A percentile compares a stretch with the other conserved stretches of the same genome.
Evolutionary conservation across 1,140 invertebrate genomes (phyloP).

Genomic region (Apocrypta bakeri): DNA sequence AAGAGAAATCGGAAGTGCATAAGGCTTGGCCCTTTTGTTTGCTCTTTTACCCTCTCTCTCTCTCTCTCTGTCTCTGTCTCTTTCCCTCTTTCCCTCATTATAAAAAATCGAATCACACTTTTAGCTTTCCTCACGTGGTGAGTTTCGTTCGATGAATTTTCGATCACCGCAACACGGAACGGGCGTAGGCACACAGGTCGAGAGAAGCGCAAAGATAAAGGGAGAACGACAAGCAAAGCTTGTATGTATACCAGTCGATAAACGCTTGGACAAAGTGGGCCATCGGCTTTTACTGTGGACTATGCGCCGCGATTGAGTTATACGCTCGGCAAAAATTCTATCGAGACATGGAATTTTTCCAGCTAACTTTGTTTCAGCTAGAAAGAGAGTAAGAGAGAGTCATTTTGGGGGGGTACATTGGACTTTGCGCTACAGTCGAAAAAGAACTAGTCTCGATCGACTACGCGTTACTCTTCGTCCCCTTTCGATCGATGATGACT

Average conservation of each 20-base stretch:
- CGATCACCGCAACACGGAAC: neutral
- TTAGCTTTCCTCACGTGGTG: too few relatives aligned
- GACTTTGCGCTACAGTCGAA: too few relatives aligned
- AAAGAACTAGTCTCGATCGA: too few relatives aligned
- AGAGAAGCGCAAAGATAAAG: neutral
- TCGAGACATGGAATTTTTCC: too few relatives aligned
- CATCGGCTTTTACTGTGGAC: neutral
- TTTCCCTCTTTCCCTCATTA: too few relatives aligned
- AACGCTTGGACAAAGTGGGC: neutral
- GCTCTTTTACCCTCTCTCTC: too few relatives aligned
- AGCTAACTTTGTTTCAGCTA: neutral
- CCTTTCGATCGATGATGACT: too few relatives aligned
- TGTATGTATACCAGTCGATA: neutral
- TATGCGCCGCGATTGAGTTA: neutral
- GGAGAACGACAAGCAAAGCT: neutral
- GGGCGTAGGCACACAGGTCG: neutral
- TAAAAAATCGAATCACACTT: too few relatives aligned
- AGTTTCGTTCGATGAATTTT: constrained; percentile 3
- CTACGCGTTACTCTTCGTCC: too few relatives aligned
- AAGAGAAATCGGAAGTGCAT: neutral
- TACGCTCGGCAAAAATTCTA: neutral
- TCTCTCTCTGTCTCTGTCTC: too few relatives aligned
- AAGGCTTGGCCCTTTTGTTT: neutral
- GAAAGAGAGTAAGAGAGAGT: too few relatives aligned
- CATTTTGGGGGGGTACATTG: too few relatives aligned